A percentile compares a stretch with the other conserved stretches of the same genome.
Evolutionary conservation across 2,888 invertebrate genomes (phyloP).

Genomic region (Salpingus planirostris): DNA sequence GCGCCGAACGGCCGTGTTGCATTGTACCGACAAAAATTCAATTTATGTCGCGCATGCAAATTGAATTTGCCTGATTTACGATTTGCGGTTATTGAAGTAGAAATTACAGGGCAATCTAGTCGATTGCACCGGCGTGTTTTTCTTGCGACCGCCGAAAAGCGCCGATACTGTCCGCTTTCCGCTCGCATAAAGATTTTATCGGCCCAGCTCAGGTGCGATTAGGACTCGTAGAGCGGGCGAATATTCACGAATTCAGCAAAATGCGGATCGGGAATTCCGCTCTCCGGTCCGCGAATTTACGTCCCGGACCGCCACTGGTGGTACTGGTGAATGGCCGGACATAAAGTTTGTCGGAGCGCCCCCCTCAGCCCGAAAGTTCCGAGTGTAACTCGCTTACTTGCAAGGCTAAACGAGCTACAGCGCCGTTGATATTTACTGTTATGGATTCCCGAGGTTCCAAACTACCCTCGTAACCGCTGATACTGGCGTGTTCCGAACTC

Average conservation of each 20-base stretch:
- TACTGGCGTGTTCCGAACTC: constrained; percentile 28
- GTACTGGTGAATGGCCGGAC: constrained; percentile 25
- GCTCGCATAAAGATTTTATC: too few relatives aligned
- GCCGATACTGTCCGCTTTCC: too few relatives aligned
- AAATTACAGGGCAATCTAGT: constrained; percentile 18
- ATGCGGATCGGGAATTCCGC: constrained; percentile 18
- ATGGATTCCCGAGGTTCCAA: constrained; percentile 30
- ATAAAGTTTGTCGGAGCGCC: too few relatives aligned
- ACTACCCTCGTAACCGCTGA: constrained; percentile 32
- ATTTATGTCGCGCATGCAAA: constrained; percentile 20
- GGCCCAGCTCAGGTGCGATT: too few relatives aligned
- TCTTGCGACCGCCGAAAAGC: too few relatives aligned
- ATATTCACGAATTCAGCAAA: constrained; percentile 8
- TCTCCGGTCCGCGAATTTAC: constrained; percentile 31
- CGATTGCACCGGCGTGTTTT: constrained; percentile 12
- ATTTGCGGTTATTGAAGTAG: constrained; percentile 16
- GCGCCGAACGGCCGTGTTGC: too few relatives aligned
- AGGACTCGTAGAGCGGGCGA: too few relatives aligned
- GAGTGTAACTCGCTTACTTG: constrained; percentile 29
- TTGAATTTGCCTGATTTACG: constrained; percentile 21
- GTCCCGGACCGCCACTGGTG: constrained; percentile 23
- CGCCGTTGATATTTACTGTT: constrained; percentile 28
- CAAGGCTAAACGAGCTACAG: constrained; percentile 31
- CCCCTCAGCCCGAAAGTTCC: constrained; percentile 26
- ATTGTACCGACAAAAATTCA: constrained; percentile 20